A percentile compares a stretch with the other conserved stretches of the same genome.
Evolutionary conservation across 2,888 invertebrate genomes (phyloP).

Genomic region (Rhamphomyia laevipes): DNA sequence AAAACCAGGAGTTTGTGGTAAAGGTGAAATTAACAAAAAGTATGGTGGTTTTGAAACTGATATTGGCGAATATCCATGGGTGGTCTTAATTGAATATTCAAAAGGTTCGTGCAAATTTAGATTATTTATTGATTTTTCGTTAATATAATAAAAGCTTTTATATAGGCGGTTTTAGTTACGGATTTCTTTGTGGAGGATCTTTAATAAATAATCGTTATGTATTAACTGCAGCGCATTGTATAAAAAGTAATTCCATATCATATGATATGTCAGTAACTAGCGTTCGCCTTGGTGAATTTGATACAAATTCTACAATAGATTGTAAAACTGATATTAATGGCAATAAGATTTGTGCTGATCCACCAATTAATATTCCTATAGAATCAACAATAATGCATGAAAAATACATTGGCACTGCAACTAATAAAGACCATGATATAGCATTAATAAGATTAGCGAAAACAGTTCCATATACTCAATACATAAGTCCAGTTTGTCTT

Average conservation of each 20-base stretch:
- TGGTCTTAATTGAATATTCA: slow-evolving; percentile 30
- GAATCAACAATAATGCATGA: slow-evolving; percentile 53
- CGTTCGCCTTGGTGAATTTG: slow-evolving; percentile 38
- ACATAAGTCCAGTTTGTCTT: slow-evolving; percentile 48
- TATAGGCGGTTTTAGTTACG: no score
- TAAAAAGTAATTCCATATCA: slow-evolving; percentile 51
- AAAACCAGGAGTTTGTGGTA: not conserved
- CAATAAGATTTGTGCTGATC: slow-evolving; percentile 44
- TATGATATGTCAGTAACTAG: slow-evolving; percentile 43
- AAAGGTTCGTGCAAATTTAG: slow-evolving; percentile 9
- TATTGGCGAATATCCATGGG: slow-evolving; percentile 44
- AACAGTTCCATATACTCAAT: slow-evolving; percentile 43
- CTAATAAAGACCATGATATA: slow-evolving; percentile 52
- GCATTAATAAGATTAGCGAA: slow-evolving; percentile 51
- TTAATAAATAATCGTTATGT: slow-evolving; percentile 51
- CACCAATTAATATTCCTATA: slow-evolving; percentile 46
- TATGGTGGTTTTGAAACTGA: slow-evolving; percentile 43
- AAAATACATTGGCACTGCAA: slow-evolving; percentile 43
- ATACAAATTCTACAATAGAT: slow-evolving; percentile 47
- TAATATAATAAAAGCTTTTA: not conserved
- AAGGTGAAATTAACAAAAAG: slow-evolving; percentile 35
- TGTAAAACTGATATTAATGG: slow-evolving; percentile 40
- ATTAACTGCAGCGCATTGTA: slow-evolving; percentile 65
- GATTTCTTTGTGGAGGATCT: slow-evolving; percentile 63
- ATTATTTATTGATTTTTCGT: not conserved